Percentiles rank a stretch among this genome's conserved stretches.
phyloP scores from a whole-genome alignment of 2,888 invertebrate species.

The Ceraclea dissimilis region DNA sequence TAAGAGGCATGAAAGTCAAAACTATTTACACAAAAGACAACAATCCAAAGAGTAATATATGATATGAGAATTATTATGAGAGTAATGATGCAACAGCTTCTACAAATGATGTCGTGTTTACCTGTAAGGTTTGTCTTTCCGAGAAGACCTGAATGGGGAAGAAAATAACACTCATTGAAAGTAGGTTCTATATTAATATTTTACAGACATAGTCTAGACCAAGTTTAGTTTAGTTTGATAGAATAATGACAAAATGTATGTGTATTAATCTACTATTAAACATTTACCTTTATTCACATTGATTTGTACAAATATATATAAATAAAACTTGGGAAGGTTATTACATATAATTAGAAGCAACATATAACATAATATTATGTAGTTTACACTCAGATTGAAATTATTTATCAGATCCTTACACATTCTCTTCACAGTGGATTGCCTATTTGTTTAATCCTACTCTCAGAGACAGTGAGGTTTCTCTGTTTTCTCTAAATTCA shows the following conservation, averaged over 20 bases:
- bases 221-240: not conserved
- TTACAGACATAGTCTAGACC: not conserved
- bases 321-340: constrained; percentile 1
- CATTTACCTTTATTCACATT: not conserved
- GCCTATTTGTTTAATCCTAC: not conserved
- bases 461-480: not conserved
- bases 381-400: not conserved
- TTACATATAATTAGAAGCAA: constrained; percentile 4
- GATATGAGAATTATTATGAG: not conserved
- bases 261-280: constrained; percentile 1
- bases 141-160: constrained; percentile 46
- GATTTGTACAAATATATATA: not conserved
- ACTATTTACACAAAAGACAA: not conserved
- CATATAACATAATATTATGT: not conserved
- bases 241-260: not conserved
- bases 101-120: constrained; percentile 31
- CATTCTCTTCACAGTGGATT: not conserved
- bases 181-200: not conserved
- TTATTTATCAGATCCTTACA: not conserved
- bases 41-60: not conserved
- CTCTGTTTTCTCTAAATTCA: not conserved
- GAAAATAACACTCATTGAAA: constrained; percentile 6
- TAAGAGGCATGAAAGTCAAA: not conserved
- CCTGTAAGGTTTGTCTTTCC: constrained; percentile 54
- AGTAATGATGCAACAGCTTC: constrained; percentile 1